Conservation (phyloP, 2,113 vertebrate species). For the Varanus komodoensis region DNA sequence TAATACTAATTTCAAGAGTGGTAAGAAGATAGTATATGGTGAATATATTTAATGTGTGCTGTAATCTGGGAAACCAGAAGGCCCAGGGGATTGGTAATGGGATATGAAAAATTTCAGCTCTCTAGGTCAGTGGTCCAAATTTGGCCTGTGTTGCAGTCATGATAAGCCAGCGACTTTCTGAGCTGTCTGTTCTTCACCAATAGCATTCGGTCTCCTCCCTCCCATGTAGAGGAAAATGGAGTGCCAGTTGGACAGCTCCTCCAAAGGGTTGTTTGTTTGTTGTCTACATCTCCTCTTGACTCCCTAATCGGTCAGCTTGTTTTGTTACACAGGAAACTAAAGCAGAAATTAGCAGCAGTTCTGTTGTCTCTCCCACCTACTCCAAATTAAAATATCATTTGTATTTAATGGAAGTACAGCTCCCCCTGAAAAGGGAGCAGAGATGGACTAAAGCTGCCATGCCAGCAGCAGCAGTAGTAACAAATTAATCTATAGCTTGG, state of each 20-base stretch:
- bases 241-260: slow-evolving; percentile 23
- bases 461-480: neutral
- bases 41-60: slow-evolving; percentile 36
- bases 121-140: slow-evolving; percentile 27
- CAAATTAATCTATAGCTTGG: neutral
- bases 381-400: neutral
- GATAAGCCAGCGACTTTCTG: neutral
- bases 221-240: neutral
- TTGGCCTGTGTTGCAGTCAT: slow-evolving; percentile 37
- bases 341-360: neutral
- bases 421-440: neutral
- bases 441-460: neutral
- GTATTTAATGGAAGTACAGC: neutral
- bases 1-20: slow-evolving; percentile 31
- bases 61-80: slow-evolving; percentile 32
- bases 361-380: neutral
- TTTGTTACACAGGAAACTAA: slow-evolving; percentile 10
- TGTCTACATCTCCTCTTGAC: neutral
- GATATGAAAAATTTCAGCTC: slow-evolving; percentile 15
- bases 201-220: neutral
- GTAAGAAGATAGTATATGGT: neutral
- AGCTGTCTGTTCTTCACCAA: slow-evolving; percentile 30
- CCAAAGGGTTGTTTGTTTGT: slow-evolving; percentile 1
- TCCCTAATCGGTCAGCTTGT: neutral
- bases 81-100: slow-evolving; percentile 18